Base-by-base conservation (phyloP, 2,113 vertebrate species). In the Oryzias woworae region DNA sequence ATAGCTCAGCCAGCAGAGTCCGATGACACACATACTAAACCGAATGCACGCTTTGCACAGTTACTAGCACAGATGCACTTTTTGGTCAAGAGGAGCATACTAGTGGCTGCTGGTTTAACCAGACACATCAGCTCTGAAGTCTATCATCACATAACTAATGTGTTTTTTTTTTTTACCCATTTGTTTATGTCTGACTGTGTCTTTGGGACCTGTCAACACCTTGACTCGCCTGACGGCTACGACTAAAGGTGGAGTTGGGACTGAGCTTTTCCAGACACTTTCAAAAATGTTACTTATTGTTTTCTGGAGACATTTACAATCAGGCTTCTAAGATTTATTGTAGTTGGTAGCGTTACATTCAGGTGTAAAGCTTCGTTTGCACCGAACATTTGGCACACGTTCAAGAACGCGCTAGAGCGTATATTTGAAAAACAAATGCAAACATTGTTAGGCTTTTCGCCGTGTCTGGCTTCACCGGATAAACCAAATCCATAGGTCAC, bases 1-100 rank as follows among this genome's bases (percentile, higher is more conserved):
- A 59, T 16, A 71, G 75, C 82, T 83, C 83, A 67, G 20, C 63
- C 62, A 80, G 76, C 73, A 69, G 63, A 66, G 15, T 28, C 62
- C 60, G 50, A 70, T 44, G 42, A 53, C 58, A 69, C 71, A 66
- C 58, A 52, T 20, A 68, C 12, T 51, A 58, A 74, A 71, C 62
- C 18, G 43, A 2, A 41, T 13, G 24, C 64, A 48, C 44, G 13
- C 15, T 12, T n/a, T 45, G 1, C 2, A 7, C 50, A 49, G 64
- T 48, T 17, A 57, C 52, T 31, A 7, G 2, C 47, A 22, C 47
- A 16, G 16, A 46, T 10, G 45, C 45, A 7, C 7, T 47, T 17
- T 17, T 7, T 53, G 52, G 50, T 17, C 20, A 18, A 8, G 53
- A 3, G n/a, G 58, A 36, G 18, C n/a, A 14, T 31, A 24, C 43